Evolutionary conservation across 2,888 invertebrate genomes (phyloP), one percentile per base, ranked within the genome.

Genomic region (Furcula furcula): DNA sequence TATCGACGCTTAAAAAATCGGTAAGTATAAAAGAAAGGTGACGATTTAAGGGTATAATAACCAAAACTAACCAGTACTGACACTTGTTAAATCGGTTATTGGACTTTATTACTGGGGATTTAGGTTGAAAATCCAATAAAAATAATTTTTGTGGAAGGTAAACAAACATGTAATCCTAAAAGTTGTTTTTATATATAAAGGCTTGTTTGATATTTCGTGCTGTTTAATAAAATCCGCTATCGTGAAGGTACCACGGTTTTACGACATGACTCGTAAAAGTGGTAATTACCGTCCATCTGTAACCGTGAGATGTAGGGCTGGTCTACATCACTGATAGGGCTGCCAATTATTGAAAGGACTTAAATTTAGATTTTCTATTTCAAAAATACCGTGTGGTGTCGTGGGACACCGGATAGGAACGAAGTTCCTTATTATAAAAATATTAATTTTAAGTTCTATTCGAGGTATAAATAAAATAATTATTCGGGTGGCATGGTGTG

Each of bases 221-320:
- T 56, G 58, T 65, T 69, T 62, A 59, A 62, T 69, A 65, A 63
- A 69, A 68, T 49, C 50, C 40, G 50, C 57, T 55, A 65, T 54
- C 58, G 59, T 58, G 46, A 56, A 54, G 55, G 41, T 38, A 38
- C 25, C 13, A 32, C 51, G 36, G 36, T 42, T n/a, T 53, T 57
- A 56, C 56, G 49, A 44, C 35, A 42, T 33, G 36, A 39, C 37
- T 48, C 58, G 54, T 55, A 54, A 58, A 54, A 29, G 34, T 18
- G 19, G 44, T 47, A 55, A 55, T 55, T 53, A 52, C 39, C 22
- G 28, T 34, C 46, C 61, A 63, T 62, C 57, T 64, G 66, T 52
- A 53, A 34, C 46, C 49, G 38, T 21, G 36, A 45, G 35, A 26
- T 29, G 34, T 28, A 40, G 36, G 29, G 26, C 18, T 31, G 27